phyloP scores from a whole-genome alignment of 2,888 invertebrate genomes.

The Mimumesa dahlbomi region DNA sequence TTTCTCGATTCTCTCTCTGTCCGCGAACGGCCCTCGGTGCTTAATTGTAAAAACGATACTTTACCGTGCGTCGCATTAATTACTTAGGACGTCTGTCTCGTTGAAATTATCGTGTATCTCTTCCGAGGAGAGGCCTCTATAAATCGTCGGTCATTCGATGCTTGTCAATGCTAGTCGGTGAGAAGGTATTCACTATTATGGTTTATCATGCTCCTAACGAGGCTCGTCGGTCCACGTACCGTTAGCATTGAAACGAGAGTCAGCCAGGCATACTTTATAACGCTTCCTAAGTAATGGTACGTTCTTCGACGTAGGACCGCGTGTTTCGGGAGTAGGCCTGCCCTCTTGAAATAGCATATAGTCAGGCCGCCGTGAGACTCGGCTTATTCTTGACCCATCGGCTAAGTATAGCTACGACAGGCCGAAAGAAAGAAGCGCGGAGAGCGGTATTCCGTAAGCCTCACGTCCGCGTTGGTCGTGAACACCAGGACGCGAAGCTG shows the following conservation, averaged over 20 bases:
- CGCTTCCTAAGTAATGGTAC: neutral
- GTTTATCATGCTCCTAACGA: too few relatives aligned
- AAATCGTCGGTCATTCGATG: too few relatives aligned
- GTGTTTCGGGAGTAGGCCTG: slow-evolving; percentile 41
- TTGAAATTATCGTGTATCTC: too few relatives aligned
- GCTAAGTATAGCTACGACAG: slow-evolving; percentile 62
- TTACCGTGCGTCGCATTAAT: too few relatives aligned
- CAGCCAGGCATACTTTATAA: too few relatives aligned
- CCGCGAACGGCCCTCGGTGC: neutral
- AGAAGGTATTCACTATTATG: too few relatives aligned
- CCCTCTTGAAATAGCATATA: slow-evolving; percentile 70
- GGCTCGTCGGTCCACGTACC: too few relatives aligned
- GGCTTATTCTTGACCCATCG: slow-evolving; percentile 60
- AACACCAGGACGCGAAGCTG: slow-evolving; percentile 18
- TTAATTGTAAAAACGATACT: neutral
- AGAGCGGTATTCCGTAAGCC: slow-evolving; percentile 13
- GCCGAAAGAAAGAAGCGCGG: slow-evolving; percentile 50
- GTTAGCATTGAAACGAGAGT: too few relatives aligned
- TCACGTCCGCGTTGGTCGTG: slow-evolving; percentile 38
- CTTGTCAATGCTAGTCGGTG: too few relatives aligned
- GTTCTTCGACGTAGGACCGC: slow-evolving; percentile 26
- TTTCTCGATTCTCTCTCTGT: slow-evolving; percentile 13
- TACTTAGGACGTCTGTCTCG: too few relatives aligned
- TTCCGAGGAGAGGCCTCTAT: too few relatives aligned
- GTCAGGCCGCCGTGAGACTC: slow-evolving; percentile 57